These are phyloP conservation scores for Sebastes hubbsi DNA, from an alignment of 2,797 vertebrate species.

Conservation along the genomic window DNA sequence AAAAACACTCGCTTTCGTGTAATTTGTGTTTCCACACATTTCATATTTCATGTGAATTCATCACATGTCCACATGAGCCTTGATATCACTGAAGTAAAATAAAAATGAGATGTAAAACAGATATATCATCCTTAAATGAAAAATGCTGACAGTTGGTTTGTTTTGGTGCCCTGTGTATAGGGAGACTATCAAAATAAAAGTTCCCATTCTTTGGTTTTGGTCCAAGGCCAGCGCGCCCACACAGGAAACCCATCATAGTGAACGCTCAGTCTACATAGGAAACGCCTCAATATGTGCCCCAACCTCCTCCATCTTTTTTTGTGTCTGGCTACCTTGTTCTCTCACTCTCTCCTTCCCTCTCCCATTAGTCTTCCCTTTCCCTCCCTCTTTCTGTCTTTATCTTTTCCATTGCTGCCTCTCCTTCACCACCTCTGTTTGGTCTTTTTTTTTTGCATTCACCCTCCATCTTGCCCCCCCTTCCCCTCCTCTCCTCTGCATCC, in stretches of 20 bases:
- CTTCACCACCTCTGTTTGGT: slow-evolving; percentile 19
- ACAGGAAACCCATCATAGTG: slow-evolving; percentile 55
- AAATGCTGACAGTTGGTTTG: slow-evolving; percentile 24
- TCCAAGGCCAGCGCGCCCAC: slow-evolving; percentile 18
- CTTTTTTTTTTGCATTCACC: slow-evolving; percentile 21
- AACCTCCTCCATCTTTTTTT: slow-evolving; percentile 50
- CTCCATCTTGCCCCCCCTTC: slow-evolving; percentile 13
- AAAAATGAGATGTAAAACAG: neutral
- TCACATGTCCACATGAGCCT: neutral
- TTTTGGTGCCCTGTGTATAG: neutral
- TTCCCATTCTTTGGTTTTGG: slow-evolving; percentile 39
- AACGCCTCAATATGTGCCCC: slow-evolving; percentile 43
- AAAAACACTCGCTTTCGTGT: neutral
- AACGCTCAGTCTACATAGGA: slow-evolving; percentile 30
- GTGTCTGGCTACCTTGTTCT: slow-evolving; percentile 4
- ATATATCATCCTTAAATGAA: neutral
- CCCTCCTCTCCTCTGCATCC: slow-evolving; percentile 61
- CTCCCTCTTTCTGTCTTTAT: slow-evolving; percentile 6
- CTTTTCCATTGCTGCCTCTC: slow-evolving; percentile 16
- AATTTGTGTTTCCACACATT: neutral
- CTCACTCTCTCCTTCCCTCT: slow-evolving; percentile 9
- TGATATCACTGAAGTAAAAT: neutral
- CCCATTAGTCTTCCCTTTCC: slow-evolving; percentile 29
- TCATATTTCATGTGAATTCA: neutral
- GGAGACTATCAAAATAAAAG: slow-evolving; percentile 55